Evolutionary conservation across 1,140 invertebrate genomes (phyloP).

Genomic region (Drosophila chauvacae): DNA sequence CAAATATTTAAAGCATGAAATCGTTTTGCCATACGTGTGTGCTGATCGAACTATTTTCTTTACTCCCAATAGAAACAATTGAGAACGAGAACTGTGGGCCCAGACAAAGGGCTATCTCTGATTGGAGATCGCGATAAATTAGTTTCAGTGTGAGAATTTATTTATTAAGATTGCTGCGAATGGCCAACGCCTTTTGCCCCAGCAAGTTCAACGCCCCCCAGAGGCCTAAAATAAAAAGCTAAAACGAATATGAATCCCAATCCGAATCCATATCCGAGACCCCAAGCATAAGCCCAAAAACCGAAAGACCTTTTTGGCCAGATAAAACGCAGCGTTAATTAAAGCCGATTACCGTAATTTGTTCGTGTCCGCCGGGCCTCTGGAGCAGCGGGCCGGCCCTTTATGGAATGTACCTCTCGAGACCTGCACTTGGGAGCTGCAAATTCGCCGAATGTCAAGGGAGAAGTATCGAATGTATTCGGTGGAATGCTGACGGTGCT

Average conservation of each 20-base stretch:
- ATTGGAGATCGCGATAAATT: conserved; percentile 74
- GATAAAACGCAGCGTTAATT: conserved; percentile 77
- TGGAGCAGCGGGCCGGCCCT: conserved; percentile 46
- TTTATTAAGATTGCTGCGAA: conserved; percentile 51
- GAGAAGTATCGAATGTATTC: conserved; percentile 53
- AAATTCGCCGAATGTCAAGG: conserved; percentile 63
- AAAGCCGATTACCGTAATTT: conserved; percentile 81
- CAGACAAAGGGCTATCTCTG: conserved; percentile 55
- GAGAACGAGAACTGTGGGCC: conserved; percentile 37
- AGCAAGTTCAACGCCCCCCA: conserved; percentile 66
- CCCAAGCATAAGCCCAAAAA: conserved; percentile 2
- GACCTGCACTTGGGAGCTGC: conserved; percentile 52
- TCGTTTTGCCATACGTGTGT: conserved; percentile 56
- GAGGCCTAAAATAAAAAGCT: conserved; percentile 33
- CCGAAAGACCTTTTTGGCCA: conserved; percentile 48
- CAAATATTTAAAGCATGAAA: conserved; percentile 73
- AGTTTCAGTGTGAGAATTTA: conserved; percentile 57
- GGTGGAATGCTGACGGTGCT: conserved; percentile 37
- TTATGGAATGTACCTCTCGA: conserved; percentile 29
- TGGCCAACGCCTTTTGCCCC: conserved; percentile 64
- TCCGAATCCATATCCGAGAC: conserved; percentile 11
- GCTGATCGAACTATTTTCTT: conserved; percentile 58
- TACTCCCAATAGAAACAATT: conserved; percentile 48
- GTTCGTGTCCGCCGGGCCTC: conserved; percentile 66
- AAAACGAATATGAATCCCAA: conserved; percentile 22